These are phyloP conservation scores for Podiceps cristatus DNA, from an alignment of 2,113 vertebrate genomes.

Conservation along the genomic window DNA sequence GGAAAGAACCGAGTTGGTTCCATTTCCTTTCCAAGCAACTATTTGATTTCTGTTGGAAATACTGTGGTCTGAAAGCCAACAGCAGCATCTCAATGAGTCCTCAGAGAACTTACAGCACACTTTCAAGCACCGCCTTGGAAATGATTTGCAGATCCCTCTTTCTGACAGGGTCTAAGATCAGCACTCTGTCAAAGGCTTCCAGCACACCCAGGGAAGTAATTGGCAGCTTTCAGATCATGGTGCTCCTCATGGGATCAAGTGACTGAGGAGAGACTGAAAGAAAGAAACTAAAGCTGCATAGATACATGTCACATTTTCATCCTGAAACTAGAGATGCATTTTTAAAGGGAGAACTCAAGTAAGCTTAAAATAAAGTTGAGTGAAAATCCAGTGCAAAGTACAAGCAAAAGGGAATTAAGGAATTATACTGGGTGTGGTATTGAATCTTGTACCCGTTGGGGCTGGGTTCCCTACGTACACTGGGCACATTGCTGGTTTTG, in stretches of 20 bases:
- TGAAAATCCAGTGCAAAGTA: background rate
- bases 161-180: background rate
- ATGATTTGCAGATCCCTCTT: background rate
- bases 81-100: background rate
- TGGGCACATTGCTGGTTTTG: background rate
- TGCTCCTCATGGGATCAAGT: background rate
- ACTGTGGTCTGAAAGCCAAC: background rate
- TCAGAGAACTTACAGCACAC: background rate
- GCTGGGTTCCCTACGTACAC: background rate
- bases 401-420: background rate
- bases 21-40: background rate
- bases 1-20: background rate
- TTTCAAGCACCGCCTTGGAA: background rate
- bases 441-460: background rate
- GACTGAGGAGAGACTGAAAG: background rate
- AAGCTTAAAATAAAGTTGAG: background rate
- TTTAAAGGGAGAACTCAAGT: background rate
- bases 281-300: background rate
- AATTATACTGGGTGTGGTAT: background rate
- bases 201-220: background rate
- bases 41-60: background rate
- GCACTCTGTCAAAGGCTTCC: background rate
- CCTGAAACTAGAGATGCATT: background rate
- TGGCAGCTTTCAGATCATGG: background rate
- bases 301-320: background rate